Conservation (phyloP, 1,140 invertebrate genomes). For the Chelonus insularis region DNA sequence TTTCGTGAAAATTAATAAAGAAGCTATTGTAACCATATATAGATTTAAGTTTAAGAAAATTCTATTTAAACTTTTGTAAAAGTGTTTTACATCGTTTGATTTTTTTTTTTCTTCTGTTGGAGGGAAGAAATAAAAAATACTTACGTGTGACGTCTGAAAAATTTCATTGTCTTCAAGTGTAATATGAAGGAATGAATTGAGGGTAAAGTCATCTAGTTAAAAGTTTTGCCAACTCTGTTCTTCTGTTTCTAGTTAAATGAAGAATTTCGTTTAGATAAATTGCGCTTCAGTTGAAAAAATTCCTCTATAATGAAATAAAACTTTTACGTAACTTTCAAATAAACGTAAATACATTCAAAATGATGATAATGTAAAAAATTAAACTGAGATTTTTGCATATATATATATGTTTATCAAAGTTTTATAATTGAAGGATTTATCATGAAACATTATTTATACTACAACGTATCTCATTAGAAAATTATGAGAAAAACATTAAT, state of each 20-base stretch:
- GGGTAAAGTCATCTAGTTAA: not conserved
- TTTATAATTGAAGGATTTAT: no score
- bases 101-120: not conserved
- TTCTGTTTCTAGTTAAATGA: conserved; percentile 4
- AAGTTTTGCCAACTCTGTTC: not conserved
- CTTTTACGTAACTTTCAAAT: not conserved
- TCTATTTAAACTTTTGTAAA: not conserved
- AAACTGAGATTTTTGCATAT: no score
- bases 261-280: conserved; percentile 5
- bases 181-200: conserved; percentile 2
- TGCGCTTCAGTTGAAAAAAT: conserved; percentile 2
- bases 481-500: no score
- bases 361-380: no score
- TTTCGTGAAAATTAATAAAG: not conserved
- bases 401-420: no score
- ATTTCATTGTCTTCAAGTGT: conserved; percentile 12
- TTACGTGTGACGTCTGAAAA: not conserved
- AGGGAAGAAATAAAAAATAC: not conserved
- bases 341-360: not conserved
- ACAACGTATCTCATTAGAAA: no score
- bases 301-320: not conserved
- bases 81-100: not conserved
- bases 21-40: not conserved
- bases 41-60: not conserved
- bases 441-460: no score